A percentile compares a stretch with the other conserved stretches of the same genome.
These are phyloP conservation scores for Falco naumanni DNA, from an alignment of 2,797 vertebrate genomes.

Conservation along the genomic window DNA sequence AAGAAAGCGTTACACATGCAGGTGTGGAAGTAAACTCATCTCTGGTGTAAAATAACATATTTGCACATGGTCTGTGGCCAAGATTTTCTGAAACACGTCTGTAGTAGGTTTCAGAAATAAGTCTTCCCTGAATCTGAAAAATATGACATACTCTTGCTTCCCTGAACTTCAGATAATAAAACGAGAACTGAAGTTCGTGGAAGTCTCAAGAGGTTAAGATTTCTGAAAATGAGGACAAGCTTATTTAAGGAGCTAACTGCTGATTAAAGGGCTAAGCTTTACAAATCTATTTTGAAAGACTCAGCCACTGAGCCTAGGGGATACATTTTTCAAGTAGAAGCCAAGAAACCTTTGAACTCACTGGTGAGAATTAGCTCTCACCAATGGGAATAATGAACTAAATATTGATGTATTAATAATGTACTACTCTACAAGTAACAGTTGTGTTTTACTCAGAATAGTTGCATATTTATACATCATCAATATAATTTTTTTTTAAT, in stretches of 20 bases:
- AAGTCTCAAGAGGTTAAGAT: neutral
- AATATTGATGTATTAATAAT: constrained; percentile 37
- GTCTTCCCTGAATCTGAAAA: neutral
- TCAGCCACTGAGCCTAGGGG: neutral
- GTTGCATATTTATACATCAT: constrained; percentile 33
- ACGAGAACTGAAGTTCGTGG: neutral
- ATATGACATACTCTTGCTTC: neutral
- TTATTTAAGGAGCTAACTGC: neutral
- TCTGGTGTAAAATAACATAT: neutral
- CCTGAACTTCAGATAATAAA: neutral
- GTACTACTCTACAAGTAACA: constrained; percentile 30
- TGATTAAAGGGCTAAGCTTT: neutral
- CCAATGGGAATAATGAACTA: neutral
- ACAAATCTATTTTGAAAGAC: neutral
- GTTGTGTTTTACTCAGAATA: constrained; percentile 38
- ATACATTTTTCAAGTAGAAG: neutral
- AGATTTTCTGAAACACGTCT: neutral
- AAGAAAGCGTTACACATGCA: neutral
- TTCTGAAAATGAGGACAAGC: neutral
- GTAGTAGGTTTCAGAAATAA: neutral
- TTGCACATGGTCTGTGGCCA: neutral
- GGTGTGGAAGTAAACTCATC: neutral
- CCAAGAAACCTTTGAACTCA: neutral
- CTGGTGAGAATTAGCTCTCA: constrained; percentile 1
- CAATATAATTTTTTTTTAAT: neutral